phyloP scores from a whole-genome alignment of 2,888 invertebrate species.

The Polydrusus tereticollis region DNA sequence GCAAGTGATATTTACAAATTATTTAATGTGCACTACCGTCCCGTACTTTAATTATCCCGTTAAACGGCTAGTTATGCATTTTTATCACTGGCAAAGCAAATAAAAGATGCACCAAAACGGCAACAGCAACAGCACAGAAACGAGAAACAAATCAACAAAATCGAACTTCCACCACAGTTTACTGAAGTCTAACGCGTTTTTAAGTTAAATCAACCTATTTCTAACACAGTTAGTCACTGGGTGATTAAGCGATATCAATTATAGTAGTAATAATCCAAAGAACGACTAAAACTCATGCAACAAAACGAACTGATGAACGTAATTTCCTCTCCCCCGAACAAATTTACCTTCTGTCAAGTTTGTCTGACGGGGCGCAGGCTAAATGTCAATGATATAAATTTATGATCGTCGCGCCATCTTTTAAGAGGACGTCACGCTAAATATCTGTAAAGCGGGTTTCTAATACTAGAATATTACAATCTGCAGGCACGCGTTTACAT shows the following conservation, averaged over 20 bases:
- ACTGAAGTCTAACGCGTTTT: slow-evolving; percentile 16
- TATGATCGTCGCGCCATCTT: slow-evolving; percentile 18
- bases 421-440: not conserved
- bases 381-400: slow-evolving; percentile 39
- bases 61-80: slow-evolving; percentile 10
- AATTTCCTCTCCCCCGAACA: slow-evolving; percentile 26
- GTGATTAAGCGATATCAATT: slow-evolving; percentile 20
- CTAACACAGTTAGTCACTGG: slow-evolving; percentile 22
- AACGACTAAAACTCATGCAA: slow-evolving; percentile 38
- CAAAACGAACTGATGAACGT: slow-evolving; percentile 41
- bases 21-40: slow-evolving; percentile 5
- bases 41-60: slow-evolving; percentile 1
- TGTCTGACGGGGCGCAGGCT: slow-evolving; percentile 38
- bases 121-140: slow-evolving; percentile 30
- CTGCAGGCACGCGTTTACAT: not conserved
- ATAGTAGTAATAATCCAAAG: slow-evolving; percentile 21
- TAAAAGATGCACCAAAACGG: slow-evolving; percentile 29
- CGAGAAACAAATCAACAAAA: slow-evolving; percentile 33
- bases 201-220: slow-evolving; percentile 13
- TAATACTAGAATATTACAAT: not conserved
- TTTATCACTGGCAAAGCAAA: slow-evolving; percentile 25
- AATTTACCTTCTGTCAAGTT: slow-evolving; percentile 39
- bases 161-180: slow-evolving; percentile 16
- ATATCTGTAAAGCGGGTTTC: not conserved
- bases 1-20: slow-evolving; percentile 15